These are phyloP conservation scores for Camptogramma bilineatum DNA, from an alignment of 2,888 invertebrate genomes.

Conservation along the genomic window DNA sequence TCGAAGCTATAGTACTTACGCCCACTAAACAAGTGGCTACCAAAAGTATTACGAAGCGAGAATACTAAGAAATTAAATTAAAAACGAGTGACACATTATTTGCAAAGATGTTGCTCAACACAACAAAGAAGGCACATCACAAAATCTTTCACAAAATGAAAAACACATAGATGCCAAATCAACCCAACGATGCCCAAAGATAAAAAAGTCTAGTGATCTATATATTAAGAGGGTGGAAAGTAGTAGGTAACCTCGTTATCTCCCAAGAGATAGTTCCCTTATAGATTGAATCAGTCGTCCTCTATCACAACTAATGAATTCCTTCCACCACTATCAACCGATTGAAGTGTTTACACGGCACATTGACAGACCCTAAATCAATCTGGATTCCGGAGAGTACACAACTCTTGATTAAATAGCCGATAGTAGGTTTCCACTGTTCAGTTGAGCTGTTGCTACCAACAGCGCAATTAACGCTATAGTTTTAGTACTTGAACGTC, in stretches of 20 bases:
- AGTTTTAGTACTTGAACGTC: background rate
- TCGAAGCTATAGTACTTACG: background rate
- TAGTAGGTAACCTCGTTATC: constrained; percentile 25
- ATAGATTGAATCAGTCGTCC: constrained; percentile 32
- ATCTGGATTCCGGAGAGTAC: constrained; percentile 29
- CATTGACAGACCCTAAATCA: constrained; percentile 27
- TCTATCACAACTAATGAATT: constrained; percentile 32
- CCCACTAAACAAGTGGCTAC: background rate
- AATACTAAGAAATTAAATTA: background rate
- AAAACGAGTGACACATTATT: too few relatives aligned
- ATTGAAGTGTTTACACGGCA: constrained; percentile 31
- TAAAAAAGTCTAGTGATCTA: background rate
- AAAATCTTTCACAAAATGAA: too few relatives aligned
- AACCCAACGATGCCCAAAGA: background rate
- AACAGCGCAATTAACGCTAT: background rate
- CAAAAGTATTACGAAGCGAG: background rate
- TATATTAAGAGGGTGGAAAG: background rate
- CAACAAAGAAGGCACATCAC: background rate
- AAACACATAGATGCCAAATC: background rate
- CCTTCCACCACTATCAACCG: constrained; percentile 27
- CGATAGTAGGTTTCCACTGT: constrained; percentile 19
- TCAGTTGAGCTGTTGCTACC: background rate
- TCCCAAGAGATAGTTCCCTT: constrained; percentile 22
- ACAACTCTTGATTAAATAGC: constrained; percentile 29
- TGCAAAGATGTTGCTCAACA: background rate